These are phyloP conservation scores for Drosophila bocqueti DNA, from an alignment of 1,140 invertebrate species.

Conservation along the genomic window DNA sequence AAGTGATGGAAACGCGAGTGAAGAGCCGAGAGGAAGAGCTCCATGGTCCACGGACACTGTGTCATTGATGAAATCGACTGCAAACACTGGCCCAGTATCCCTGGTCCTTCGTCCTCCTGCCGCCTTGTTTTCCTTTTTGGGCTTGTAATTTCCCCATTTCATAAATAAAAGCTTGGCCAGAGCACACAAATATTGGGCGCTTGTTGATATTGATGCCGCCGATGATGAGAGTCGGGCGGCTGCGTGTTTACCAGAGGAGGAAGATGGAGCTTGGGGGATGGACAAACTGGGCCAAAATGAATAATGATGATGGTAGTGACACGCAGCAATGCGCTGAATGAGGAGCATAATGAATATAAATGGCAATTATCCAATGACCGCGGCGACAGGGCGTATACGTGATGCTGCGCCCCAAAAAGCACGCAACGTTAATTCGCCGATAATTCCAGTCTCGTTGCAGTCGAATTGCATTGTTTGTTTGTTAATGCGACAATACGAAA, in stretches of 20 bases:
- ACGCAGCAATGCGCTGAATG: constrained; percentile 58
- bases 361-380: constrained; percentile 68
- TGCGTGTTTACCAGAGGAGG: background rate
- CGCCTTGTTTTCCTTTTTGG: constrained; percentile 8
- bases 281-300: constrained; percentile 57
- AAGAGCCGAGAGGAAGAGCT: constrained; percentile 16
- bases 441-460: background rate
- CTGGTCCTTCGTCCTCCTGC: constrained; percentile 7
- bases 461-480: background rate
- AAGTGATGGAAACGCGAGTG: constrained; percentile 56
- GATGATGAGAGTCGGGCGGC: constrained; percentile 20
- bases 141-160: constrained; percentile 81
- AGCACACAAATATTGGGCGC: constrained; percentile 77
- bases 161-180: constrained; percentile 65
- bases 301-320: constrained; percentile 75
- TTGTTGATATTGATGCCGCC: constrained; percentile 76
- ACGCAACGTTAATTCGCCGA: constrained; percentile 44
- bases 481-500: background rate
- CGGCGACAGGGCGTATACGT: constrained; percentile 55
- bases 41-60: constrained; percentile 43
- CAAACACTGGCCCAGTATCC: constrained; percentile 54
- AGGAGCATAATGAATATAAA: constrained; percentile 79
- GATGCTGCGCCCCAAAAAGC: constrained; percentile 33
- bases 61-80: constrained; percentile 66
- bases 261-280: background rate